Percentiles rank a stretch among this genome's conserved stretches.
Evolutionary conservation across 2,888 invertebrate species (phyloP).

Genomic region (Orthosia gothica): DNA sequence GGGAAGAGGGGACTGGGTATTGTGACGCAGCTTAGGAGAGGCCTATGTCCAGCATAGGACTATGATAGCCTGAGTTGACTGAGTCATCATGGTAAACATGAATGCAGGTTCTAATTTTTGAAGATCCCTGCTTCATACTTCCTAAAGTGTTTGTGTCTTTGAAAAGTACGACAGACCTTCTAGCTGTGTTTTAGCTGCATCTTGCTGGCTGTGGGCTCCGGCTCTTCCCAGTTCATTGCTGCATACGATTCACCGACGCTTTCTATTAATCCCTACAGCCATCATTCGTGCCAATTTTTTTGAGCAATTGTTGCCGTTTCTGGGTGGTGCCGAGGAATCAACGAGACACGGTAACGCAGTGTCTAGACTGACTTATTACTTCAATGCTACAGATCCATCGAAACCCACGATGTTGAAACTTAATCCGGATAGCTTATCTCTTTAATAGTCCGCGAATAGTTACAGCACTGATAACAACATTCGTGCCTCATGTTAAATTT

Average conservation of each 20-base stretch:
- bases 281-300: too few relatives aligned
- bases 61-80: not conserved
- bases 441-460: too few relatives aligned
- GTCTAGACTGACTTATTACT: not conserved
- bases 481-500: too few relatives aligned
- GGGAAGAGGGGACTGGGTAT: too few relatives aligned
- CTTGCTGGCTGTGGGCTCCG: not conserved
- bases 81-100: not conserved
- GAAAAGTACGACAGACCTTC: not conserved
- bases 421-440: not conserved
- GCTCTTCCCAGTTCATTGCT: not conserved
- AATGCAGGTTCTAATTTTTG: not conserved
- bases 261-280: not conserved
- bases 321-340: too few relatives aligned
- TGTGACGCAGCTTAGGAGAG: not conserved
- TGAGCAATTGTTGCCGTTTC: too few relatives aligned
- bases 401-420: not conserved
- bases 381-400: not conserved
- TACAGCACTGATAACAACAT: too few relatives aligned
- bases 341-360: too few relatives aligned
- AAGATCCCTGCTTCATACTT: not conserved
- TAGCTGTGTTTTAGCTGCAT: not conserved
- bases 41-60: not conserved
- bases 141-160: not conserved
- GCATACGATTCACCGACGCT: not conserved